These are phyloP conservation scores for Pediacus dermestoides DNA, from an alignment of 2,888 invertebrate species.

Conservation along the genomic window DNA sequence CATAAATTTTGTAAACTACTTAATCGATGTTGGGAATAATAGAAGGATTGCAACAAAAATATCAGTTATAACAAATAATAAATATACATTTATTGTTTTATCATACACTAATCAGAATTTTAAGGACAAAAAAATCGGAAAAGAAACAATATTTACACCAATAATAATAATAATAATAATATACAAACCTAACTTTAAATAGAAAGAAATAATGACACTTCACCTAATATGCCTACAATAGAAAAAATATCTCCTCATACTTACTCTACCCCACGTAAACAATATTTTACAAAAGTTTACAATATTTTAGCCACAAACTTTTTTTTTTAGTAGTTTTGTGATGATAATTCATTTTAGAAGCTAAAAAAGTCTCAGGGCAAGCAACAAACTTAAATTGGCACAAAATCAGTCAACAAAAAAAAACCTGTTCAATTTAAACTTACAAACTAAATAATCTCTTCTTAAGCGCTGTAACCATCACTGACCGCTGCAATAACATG, in stretches of 20 bases:
- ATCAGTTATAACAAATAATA: constrained; percentile 34
- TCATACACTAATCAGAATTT: no score
- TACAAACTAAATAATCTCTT: background rate
- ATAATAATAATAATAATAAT: constrained; percentile 31
- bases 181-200: constrained; percentile 26
- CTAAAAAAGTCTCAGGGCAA: no score
- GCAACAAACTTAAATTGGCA: constrained; percentile 35
- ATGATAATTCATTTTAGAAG: no score
- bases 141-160: constrained; percentile 35
- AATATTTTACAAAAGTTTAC: no score
- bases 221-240: constrained; percentile 8
- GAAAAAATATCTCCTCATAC: constrained; percentile 4
- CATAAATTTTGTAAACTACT: no score
- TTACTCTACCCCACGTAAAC: no score
- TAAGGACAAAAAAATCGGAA: constrained; percentile 23
- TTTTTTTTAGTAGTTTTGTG: no score
- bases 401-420: constrained; percentile 30
- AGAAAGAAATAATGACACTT: constrained; percentile 27
- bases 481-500: constrained; percentile 68
- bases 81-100: constrained; percentile 35
- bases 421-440: constrained; percentile 2
- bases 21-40: no score
- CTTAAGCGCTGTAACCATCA: constrained; percentile 24
- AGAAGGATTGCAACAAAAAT: no score
- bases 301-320: no score